A percentile compares a stretch with the other conserved stretches of the same genome.
These are phyloP conservation scores for Eulemur macaco DNA, from an alignment of 2,113 vertebrate species.

Conservation along the genomic window DNA sequence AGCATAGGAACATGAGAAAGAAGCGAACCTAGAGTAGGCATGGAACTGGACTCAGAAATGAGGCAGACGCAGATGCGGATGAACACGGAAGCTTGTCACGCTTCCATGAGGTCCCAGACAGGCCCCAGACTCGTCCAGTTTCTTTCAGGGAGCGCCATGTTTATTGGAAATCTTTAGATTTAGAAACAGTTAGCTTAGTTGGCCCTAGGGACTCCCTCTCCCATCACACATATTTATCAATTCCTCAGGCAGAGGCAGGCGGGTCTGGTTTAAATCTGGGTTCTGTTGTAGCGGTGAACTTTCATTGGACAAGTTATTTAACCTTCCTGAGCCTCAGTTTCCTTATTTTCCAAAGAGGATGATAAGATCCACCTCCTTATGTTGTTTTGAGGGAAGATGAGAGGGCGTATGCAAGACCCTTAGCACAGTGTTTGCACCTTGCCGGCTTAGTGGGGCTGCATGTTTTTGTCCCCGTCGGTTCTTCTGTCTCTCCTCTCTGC, in stretches of 20 bases:
- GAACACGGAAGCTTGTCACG: not conserved
- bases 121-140: not conserved
- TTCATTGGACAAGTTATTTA: not conserved
- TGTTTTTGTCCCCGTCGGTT: not conserved
- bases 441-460: not conserved
- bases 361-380: not conserved
- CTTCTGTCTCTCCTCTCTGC: not conserved
- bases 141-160: accelerated
- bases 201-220: not conserved
- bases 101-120: not conserved
- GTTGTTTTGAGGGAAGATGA: not conserved
- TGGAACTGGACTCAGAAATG: not conserved
- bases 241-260: not conserved
- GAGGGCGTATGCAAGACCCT: not conserved
- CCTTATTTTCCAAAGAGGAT: not conserved
- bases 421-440: not conserved
- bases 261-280: not conserved
- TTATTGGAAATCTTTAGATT: not conserved
- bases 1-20: not conserved
- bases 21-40: not conserved
- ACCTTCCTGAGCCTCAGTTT: not conserved
- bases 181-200: not conserved
- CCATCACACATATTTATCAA: not conserved
- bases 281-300: not conserved
- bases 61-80: not conserved